Conservation (phyloP, 2,113 vertebrate species). For the Scophthalmus maximus region DNA sequence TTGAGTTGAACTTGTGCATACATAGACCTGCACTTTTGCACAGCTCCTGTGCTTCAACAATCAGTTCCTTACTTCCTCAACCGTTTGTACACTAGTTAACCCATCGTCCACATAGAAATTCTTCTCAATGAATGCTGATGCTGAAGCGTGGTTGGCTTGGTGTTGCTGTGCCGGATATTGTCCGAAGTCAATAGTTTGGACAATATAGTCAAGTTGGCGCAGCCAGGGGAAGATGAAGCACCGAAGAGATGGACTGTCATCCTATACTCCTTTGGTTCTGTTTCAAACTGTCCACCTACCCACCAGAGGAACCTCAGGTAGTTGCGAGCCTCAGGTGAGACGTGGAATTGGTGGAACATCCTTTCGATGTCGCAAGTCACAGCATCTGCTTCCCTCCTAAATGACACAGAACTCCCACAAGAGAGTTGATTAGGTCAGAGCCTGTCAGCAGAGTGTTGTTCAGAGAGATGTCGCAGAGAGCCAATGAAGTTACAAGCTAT, state of each 20-base stretch:
- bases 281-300: background rate
- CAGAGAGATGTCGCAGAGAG: background rate
- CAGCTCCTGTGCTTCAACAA: background rate
- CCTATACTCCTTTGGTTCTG: background rate
- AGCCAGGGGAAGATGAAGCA: slow-evolving; percentile 2
- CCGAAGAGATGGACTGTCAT: slow-evolving; percentile 5
- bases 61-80: background rate
- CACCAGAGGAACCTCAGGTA: background rate
- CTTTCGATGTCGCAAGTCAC: slow-evolving; percentile 18
- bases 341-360: slow-evolving; percentile 30
- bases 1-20: slow-evolving; percentile 20
- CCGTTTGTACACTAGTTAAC: background rate
- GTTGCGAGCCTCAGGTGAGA: background rate
- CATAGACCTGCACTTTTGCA: slow-evolving; percentile 7
- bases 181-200: no score
- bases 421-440: slow-evolving; percentile 14
- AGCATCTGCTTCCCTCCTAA: slow-evolving; percentile 6
- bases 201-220: slow-evolving; percentile 29
- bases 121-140: slow-evolving; percentile 7
- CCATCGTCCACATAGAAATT: slow-evolving; percentile 21
- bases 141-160: background rate
- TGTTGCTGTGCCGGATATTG: background rate
- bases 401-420: slow-evolving; percentile 2
- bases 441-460: slow-evolving; percentile 13
- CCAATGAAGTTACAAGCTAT: slow-evolving; percentile 28